Evolutionary conservation across 1,140 invertebrate genomes (phyloP), one percentile per base, ranked within the genome.

Genomic region (Choristoneura fumiferana): DNA sequence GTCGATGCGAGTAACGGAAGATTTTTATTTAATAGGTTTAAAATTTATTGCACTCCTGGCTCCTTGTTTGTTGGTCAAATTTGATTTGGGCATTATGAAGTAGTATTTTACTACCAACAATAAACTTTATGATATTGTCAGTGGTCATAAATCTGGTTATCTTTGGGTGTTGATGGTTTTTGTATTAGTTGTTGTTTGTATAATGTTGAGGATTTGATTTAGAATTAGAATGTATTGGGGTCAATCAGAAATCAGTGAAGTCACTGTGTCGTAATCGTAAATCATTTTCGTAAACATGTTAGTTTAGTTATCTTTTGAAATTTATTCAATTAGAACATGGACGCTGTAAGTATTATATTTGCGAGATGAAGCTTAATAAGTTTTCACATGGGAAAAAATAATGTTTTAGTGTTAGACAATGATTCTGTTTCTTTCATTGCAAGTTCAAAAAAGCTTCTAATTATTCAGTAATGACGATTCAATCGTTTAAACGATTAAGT

Each of bases 21-120:
- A 74, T 73, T 77, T 49, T 69, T 57, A 67, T 81, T 78, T 82
- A 82, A 84, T 84, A 71, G 73, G 65, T 80, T 81, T 76, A 78
- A 81, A 84, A 81, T 84, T 84, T 84, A 84, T 84, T 71, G 62
- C 69, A 61, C 36, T 65, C 54, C 40, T 59, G 22, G 52, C 58
- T 70, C 69, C 72, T 75, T 76, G 67, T 73, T 75, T 77, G 71
- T 73, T 45, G 65, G 69, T 73, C 61, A 61, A 73, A 79, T 79
- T 74, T 69, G 73, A 76, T 76, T 82, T 76, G 35, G 60, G 63
- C 57, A 62, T 68, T 76, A 75, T 76, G 70, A 70, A 77, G 68
- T 79, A 70, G 65, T 72, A 57, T 77, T 83, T 81, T 78, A 78
- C 59, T 17, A 52, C 58, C 35, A 43, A 58, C 67, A 71, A 78